These are phyloP conservation scores for Aphelenchoides fujianensis DNA, from an alignment of 1,140 invertebrate species.

Conservation along the genomic window DNA sequence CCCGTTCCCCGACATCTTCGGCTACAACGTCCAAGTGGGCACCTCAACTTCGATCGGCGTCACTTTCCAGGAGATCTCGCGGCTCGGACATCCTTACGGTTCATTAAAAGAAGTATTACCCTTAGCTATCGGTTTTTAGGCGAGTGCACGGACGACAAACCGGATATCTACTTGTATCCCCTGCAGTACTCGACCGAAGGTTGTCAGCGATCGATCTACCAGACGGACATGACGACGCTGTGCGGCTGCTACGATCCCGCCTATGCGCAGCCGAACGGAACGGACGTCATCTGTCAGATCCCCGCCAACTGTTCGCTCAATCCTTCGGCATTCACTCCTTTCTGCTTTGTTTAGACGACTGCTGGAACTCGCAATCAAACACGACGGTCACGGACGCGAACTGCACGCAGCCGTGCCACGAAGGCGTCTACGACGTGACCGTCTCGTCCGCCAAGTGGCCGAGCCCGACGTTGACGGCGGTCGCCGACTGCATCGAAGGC, in stretches of 20 bases:
- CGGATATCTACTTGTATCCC: slow-evolving; percentile 27
- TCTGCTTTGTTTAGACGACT: slow-evolving; percentile 35
- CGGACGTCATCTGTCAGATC: neutral
- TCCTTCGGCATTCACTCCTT: no score
- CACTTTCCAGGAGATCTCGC: slow-evolving; percentile 31
- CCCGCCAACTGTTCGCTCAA: slow-evolving; percentile 36
- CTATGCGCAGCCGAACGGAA: slow-evolving; percentile 22
- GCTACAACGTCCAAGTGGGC: slow-evolving; percentile 30
- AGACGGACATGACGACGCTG: slow-evolving; percentile 1
- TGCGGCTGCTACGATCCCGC: slow-evolving; percentile 31
- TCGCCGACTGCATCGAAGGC: slow-evolving; percentile 31
- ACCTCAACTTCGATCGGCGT: slow-evolving; percentile 22
- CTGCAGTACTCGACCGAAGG: slow-evolving; percentile 26
- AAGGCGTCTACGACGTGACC: slow-evolving; percentile 44
- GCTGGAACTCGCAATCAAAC: slow-evolving; percentile 31
- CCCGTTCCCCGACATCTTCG: slow-evolving; percentile 45
- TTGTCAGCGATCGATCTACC: slow-evolving; percentile 35
- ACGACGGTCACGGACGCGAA: slow-evolving; percentile 14
- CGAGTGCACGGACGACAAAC: slow-evolving; percentile 27
- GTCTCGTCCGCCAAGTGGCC: slow-evolving; percentile 42
- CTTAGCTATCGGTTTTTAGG: no score
- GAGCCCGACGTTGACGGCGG: slow-evolving; percentile 20
- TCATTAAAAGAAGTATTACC: no score
- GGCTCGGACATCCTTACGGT: slow-evolving; percentile 28
- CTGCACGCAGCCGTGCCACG: slow-evolving; percentile 41